A percentile compares a stretch with the other conserved stretches of the same genome.
These are phyloP conservation scores for Anthopleura sola DNA, from an alignment of 64 coral and sea anemone species.

Conservation along the genomic window DNA sequence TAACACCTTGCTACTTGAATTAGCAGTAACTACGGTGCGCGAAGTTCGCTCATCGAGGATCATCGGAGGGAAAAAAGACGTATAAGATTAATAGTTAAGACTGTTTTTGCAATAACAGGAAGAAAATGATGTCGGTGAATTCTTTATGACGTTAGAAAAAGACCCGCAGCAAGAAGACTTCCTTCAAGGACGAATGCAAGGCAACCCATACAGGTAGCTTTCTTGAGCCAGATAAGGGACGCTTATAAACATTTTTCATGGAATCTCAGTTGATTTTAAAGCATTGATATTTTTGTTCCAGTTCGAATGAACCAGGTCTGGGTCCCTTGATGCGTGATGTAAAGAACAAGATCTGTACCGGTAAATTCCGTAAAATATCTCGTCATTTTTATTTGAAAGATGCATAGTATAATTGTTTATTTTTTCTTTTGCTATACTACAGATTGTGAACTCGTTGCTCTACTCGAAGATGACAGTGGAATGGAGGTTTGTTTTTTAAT, in stretches of 20 bases:
- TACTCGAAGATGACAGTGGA: conserved; percentile 96
- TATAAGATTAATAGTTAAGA: not conserved
- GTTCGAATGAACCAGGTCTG: conserved; percentile 91
- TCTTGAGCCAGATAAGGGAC: no score
- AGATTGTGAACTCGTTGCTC: conserved; percentile 96
- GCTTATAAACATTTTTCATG: no score
- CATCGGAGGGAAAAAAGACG: not conserved
- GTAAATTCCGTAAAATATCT: conserved; percentile 22
- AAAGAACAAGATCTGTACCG: conserved; percentile 98
- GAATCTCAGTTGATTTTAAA: not conserved
- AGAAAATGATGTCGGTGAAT: conserved; percentile 96
- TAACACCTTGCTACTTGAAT: not conserved
- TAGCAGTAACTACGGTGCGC: no score
- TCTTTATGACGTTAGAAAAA: conserved; percentile 90
- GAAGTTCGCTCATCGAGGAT: not conserved
- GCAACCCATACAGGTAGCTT: conserved; percentile 89
- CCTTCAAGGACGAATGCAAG: conserved; percentile 96
- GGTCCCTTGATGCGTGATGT: conserved; percentile 97
- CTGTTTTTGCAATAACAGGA: conserved; percentile 31
- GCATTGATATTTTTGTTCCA: conserved; percentile 16
- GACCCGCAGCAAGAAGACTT: conserved; percentile 99
- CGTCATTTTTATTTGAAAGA: not conserved
- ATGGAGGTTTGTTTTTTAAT: conserved; percentile 75
- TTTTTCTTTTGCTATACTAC: conserved; percentile 1
- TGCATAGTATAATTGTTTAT: not conserved